Conservation (phyloP, 2,113 vertebrate genomes). For the Geococcyx californianus region DNA sequence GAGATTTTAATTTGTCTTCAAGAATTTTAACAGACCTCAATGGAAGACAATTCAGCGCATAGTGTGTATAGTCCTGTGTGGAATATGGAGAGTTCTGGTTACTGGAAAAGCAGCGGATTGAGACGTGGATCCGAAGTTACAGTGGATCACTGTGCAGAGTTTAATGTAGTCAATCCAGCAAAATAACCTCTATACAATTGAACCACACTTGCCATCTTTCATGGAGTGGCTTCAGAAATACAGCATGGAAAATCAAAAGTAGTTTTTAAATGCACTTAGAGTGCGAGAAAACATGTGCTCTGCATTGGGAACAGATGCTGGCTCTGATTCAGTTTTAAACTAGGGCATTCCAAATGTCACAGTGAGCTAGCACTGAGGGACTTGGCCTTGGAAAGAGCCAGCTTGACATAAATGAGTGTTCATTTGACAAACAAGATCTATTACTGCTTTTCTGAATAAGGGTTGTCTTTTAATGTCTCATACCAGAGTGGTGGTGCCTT, state of each 20-base stretch:
- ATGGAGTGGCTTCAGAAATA: neutral
- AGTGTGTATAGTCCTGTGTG: neutral
- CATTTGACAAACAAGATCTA: constrained; percentile 34
- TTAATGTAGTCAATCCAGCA: neutral
- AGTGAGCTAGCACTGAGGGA: constrained; percentile 24
- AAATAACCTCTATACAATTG: neutral
- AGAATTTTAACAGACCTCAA: neutral
- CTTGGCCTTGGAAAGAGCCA: constrained; percentile 23
- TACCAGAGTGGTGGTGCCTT: neutral
- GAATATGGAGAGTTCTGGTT: neutral
- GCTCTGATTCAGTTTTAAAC: constrained; percentile 60
- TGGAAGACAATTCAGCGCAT: neutral
- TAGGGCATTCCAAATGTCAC: constrained; percentile 65
- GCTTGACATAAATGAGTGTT: constrained; percentile 25
- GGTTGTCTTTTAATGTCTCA: neutral
- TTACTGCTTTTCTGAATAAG: neutral
- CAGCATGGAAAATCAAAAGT: neutral
- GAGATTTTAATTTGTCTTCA: neutral
- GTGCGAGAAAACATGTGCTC: constrained; percentile 21
- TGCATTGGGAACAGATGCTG: constrained; percentile 42
- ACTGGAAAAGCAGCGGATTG: neutral
- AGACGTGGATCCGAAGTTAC: neutral
- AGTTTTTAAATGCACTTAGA: neutral
- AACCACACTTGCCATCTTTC: neutral
- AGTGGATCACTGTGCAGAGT: neutral